These are phyloP conservation scores for Shargacucullia verbasci DNA, from an alignment of 2,888 invertebrate genomes.

Conservation along the genomic window DNA sequence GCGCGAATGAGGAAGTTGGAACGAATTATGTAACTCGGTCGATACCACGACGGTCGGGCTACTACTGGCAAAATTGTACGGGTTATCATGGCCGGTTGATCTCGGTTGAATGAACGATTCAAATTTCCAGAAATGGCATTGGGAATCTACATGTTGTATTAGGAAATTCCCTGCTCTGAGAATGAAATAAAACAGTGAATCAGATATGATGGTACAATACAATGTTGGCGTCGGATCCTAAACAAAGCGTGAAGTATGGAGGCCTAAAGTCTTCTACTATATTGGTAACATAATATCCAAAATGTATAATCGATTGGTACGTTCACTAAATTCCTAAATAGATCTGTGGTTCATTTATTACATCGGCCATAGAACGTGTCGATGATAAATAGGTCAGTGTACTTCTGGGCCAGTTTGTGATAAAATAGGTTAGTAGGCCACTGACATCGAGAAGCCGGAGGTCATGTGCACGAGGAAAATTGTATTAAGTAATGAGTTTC, in stretches of 20 bases:
- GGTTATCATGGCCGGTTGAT: slow-evolving; percentile 6
- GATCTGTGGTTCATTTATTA: neutral
- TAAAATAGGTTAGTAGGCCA: slow-evolving; percentile 24
- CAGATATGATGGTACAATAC: neutral
- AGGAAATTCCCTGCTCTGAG: slow-evolving; percentile 3
- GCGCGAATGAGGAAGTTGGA: slow-evolving; percentile 36
- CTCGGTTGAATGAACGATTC: slow-evolving; percentile 36
- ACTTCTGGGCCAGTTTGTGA: slow-evolving; percentile 9
- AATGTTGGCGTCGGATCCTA: neutral
- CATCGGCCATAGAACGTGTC: neutral
- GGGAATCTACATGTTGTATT: slow-evolving; percentile 5
- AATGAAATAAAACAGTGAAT: slow-evolving; percentile 1
- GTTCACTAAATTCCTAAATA: too few relatives aligned
- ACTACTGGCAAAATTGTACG: slow-evolving; percentile 30
- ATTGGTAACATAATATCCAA: too few relatives aligned
- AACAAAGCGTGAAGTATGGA: too few relatives aligned
- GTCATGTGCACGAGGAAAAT: neutral
- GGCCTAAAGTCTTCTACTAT: too few relatives aligned
- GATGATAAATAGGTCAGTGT: slow-evolving; percentile 15
- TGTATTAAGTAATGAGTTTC: neutral
- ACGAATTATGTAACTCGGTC: slow-evolving; percentile 19
- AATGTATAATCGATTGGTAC: too few relatives aligned
- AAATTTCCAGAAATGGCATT: slow-evolving; percentile 1
- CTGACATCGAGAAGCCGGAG: neutral
- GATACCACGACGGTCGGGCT: slow-evolving; percentile 15